Evolutionary conservation across 53 echinoderm and acorn worm genomes (phyloP), one percentile per base, ranked within the genome.

Genomic region (Holothuria scabra): DNA sequence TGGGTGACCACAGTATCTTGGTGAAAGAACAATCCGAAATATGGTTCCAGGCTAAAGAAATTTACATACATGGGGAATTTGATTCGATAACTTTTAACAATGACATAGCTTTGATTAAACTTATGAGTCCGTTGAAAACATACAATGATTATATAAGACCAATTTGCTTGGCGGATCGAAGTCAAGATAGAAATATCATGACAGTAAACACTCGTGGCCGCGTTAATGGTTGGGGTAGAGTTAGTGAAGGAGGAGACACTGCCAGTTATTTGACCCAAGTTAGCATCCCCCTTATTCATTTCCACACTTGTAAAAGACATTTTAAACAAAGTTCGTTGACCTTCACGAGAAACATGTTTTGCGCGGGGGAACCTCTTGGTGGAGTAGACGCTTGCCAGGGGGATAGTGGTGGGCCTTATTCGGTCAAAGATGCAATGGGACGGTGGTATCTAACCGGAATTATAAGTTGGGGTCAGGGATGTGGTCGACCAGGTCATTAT

Each of bases 331-430:
- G 85, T 0, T 31, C 16, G 0, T 38, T 71, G 20, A 8, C 60
- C 6, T 68, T 95, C 11, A 88, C 95, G 0, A 59, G 41, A 7
- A 91, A 71, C 61, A 96, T 96, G 96, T 93, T 96, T 58, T 96
- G 96, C 52, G 93, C 96, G 7, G 96, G 96, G 0, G 88, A 74
- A 56, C 3, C 23, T 11, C 16, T 0, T 16, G 46, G 63, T 10
- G 59, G 64, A 23, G 23, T 5, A 28, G 83, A 83, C 8, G 25
- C 85, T 34, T 96, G 96, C 44, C 84, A 90, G 20, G 96, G 96
- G 22, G 96, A 96, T 74, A 93, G 92, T 66, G 96, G 96, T 33
- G 96, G 93, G 23, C 91, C 96, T 8, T 86, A 89, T 33, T 87
- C 86, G 4, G 74, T 89, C 28, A 52, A 1, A 18, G 35, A 67